Percentiles rank a stretch among this genome's conserved stretches.
Evolutionary conservation across 2,888 invertebrate genomes (phyloP).

Genomic region (Lithodes maja): DNA sequence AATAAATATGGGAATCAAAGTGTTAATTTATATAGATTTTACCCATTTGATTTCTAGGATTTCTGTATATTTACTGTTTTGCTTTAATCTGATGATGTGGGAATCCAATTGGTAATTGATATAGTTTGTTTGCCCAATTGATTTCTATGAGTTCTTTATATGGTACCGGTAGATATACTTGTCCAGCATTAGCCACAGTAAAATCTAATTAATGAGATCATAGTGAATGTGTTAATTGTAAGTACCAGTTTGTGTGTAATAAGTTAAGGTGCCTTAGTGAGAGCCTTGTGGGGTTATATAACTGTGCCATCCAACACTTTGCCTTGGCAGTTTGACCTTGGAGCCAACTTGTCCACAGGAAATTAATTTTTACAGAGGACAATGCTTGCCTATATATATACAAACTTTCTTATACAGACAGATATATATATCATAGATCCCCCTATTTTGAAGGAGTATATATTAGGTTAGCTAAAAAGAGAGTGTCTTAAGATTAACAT

Average conservation of each 20-base stretch:
- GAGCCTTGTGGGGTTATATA: constrained; percentile 16
- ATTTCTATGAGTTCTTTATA: no score
- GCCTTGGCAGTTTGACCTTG: constrained; percentile 26
- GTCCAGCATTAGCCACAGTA: no score
- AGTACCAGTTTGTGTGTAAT: background rate
- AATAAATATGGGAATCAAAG: no score
- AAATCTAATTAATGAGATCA: no score
- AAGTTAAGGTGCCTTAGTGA: constrained; percentile 48
- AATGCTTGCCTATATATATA: constrained; percentile 19
- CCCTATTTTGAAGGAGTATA: constrained; percentile 43
- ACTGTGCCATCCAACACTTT: constrained; percentile 54
- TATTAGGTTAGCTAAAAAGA: constrained; percentile 34
- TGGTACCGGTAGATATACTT: no score
- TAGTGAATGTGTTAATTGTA: no score
- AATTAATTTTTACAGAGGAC: constrained; percentile 1
- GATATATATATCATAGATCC: constrained; percentile 37
- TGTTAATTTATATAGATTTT: no score
- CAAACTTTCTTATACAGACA: constrained; percentile 29
- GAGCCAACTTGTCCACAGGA: constrained; percentile 7
- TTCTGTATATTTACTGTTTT: no score
- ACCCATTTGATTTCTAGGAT: no score
- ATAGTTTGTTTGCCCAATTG: no score
- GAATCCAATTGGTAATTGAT: no score
- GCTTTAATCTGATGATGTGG: no score
- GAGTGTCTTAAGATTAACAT: constrained; percentile 16